Evolutionary conservation across 2,797 vertebrate species (phyloP).

Genomic region (Austrolebias charrua): DNA sequence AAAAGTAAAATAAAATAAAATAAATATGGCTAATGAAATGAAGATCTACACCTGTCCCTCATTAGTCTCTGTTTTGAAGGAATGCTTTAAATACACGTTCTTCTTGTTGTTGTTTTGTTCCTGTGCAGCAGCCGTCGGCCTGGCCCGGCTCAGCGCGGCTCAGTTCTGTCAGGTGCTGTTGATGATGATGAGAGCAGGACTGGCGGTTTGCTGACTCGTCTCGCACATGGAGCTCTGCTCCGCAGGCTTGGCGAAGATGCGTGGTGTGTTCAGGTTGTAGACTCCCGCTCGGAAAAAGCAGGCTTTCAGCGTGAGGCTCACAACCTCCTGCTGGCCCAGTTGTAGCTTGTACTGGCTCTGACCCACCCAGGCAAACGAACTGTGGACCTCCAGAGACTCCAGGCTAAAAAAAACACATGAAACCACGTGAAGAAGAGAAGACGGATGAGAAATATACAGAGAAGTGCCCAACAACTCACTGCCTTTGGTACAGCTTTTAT

Average conservation of each 20-base stretch:
- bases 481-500: too few relatives aligned
- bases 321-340: constrained; percentile 85
- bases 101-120: too few relatives aligned
- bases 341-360: constrained; percentile 92
- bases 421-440: not conserved
- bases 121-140: too few relatives aligned
- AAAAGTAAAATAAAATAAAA: not conserved
- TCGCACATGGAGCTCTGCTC: constrained; percentile 85
- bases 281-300: constrained; percentile 94
- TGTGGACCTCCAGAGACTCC: constrained; percentile 81
- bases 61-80: too few relatives aligned
- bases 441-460: too few relatives aligned
- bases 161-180: constrained; percentile 82
- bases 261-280: constrained; percentile 93
- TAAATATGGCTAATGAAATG: not conserved
- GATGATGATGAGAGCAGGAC: constrained; percentile 94
- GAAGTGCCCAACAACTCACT: too few relatives aligned
- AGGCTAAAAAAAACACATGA: constrained; percentile 31
- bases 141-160: not conserved
- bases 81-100: too few relatives aligned
- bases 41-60: not conserved
- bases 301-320: constrained; percentile 85
- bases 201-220: constrained; percentile 88
- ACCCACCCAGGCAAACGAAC: constrained; percentile 93
- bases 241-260: constrained; percentile 88